phyloP scores from a whole-genome alignment of 2,113 vertebrate species.

The Sclerurus mexicanus region DNA sequence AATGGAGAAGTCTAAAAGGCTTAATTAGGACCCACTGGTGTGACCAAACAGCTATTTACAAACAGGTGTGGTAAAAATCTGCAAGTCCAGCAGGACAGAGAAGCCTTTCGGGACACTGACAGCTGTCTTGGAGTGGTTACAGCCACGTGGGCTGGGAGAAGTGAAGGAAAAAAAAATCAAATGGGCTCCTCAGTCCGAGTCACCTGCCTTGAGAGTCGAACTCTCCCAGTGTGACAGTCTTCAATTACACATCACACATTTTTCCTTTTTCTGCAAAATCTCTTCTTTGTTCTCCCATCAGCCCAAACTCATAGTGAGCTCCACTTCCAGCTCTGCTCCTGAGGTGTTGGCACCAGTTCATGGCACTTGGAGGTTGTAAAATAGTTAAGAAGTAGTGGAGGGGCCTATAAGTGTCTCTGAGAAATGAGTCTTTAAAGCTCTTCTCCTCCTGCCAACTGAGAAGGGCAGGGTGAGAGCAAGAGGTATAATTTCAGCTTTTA shows the following conservation, averaged over 20 bases:
- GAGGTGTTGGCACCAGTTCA: neutral
- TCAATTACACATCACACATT: accelerated
- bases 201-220: neutral
- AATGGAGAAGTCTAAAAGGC: neutral
- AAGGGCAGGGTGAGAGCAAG: neutral
- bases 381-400: neutral
- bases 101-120: neutral
- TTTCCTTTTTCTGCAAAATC: neutral
- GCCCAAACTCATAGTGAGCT: neutral
- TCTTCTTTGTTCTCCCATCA: accelerated
- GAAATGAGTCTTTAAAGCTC: neutral
- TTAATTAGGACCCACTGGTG: neutral
- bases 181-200: neutral
- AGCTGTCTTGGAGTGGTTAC: neutral
- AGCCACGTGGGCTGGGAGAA: neutral
- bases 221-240: neutral
- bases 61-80: neutral
- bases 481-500: neutral
- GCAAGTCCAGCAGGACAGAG: neutral
- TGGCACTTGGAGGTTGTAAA: neutral
- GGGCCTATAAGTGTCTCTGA: neutral
- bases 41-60: neutral
- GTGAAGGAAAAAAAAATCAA: neutral
- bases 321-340: neutral
- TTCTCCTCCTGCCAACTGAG: neutral